phyloP scores from a whole-genome alignment of 2,797 vertebrate genomes.

The Protosalanx chinensis region DNA sequence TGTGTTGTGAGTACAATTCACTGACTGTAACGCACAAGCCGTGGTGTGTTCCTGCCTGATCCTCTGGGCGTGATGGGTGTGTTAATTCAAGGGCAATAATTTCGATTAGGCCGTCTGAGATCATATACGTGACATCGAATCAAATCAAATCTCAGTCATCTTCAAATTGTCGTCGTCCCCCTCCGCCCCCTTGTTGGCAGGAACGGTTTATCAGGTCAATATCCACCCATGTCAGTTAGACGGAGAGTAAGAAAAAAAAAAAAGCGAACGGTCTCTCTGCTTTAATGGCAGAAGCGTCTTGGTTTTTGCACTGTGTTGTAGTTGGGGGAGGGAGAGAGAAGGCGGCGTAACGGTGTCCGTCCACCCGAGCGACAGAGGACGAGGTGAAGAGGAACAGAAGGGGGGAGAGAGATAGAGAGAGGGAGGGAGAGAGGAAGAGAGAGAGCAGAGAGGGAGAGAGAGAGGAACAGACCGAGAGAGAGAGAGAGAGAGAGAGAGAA shows the following conservation, averaged over 20 bases:
- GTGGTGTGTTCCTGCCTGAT: neutral
- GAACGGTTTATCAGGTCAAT: constrained; percentile 58
- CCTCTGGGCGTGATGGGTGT: neutral
- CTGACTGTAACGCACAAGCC: neutral
- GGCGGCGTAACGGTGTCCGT: constrained; percentile 8
- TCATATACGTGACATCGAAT: neutral
- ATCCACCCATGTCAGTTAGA: constrained; percentile 68
- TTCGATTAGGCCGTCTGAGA: neutral
- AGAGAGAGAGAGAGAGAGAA: constrained; percentile 64
- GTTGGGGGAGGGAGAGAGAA: constrained; percentile 46
- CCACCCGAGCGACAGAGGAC: constrained; percentile 13
- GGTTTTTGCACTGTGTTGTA: constrained; percentile 63
- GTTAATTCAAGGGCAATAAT: constrained; percentile 7
- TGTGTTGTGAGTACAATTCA: neutral
- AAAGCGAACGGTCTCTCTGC: constrained; percentile 38
- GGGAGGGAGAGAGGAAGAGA: too few relatives aligned
- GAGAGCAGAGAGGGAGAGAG: constrained; percentile 19
- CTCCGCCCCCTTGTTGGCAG: constrained; percentile 21
- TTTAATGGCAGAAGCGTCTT: constrained; percentile 66
- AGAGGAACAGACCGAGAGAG: too few relatives aligned
- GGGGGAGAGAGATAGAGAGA: too few relatives aligned
- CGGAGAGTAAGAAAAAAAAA: constrained; percentile 48
- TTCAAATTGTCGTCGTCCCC: constrained; percentile 35
- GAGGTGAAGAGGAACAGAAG: neutral
- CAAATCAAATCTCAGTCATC: constrained; percentile 27